Evolutionary conservation across 2,797 vertebrate species (phyloP).

Genomic region (Lemur catta): DNA sequence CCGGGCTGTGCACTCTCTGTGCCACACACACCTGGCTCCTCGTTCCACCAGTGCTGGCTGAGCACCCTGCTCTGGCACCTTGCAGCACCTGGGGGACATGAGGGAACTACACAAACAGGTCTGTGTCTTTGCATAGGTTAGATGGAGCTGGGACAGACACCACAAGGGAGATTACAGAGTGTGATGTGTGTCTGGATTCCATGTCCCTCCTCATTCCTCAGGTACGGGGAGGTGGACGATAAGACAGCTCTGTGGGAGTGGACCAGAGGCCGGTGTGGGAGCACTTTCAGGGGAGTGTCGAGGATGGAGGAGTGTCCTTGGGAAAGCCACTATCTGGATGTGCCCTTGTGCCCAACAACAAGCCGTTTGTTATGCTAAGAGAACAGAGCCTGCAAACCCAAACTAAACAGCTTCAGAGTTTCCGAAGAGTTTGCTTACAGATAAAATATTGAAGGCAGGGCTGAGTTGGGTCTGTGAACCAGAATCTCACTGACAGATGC

Average conservation of each 20-base stretch:
- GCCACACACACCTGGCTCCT: not conserved
- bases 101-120: not conserved
- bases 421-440: not conserved
- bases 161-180: not conserved
- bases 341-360: not conserved
- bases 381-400: not conserved
- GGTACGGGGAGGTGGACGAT: not conserved
- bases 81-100: not conserved
- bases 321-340: not conserved
- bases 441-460: not conserved
- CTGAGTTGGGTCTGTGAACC: not conserved
- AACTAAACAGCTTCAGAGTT: not conserved
- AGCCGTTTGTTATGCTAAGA: not conserved
- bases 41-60: not conserved
- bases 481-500: not conserved
- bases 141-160: not conserved
- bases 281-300: not conserved
- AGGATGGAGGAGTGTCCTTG: not conserved
- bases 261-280: not conserved
- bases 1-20: not conserved
- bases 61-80: not conserved
- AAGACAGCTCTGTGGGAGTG: not conserved
- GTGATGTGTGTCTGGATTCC: not conserved
- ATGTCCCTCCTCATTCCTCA: not conserved
- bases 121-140: not conserved